Conservation (phyloP, 2,113 vertebrate species). For the Triplophysa siluroides region DNA sequence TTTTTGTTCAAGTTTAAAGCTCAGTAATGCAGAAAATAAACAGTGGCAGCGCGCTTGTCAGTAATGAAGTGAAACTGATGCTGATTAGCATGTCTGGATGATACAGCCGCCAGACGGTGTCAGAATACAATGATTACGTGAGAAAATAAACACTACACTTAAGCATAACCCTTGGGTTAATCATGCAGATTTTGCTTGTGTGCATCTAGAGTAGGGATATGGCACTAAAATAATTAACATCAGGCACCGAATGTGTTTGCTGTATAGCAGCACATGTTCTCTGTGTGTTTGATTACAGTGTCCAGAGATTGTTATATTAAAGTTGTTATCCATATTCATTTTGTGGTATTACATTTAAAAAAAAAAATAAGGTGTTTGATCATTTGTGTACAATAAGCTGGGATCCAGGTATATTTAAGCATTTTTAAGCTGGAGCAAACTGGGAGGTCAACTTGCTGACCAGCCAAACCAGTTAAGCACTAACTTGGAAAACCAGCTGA, state of each 20-base stretch:
- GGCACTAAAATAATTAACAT: background rate
- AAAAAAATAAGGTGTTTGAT: too few species aligned
- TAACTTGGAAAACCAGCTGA: too few species aligned
- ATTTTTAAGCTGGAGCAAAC: too few species aligned
- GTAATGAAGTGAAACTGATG: conserved; percentile 13
- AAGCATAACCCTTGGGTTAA: background rate
- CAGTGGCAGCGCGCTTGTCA: conserved; percentile 4
- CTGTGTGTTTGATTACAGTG: background rate
- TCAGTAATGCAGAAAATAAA: conserved; percentile 38
- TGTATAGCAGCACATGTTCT: background rate
- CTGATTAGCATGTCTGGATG: conserved; percentile 4
- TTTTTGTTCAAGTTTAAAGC: conserved; percentile 11
- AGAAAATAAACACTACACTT: conserved; percentile 8
- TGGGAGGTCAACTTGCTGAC: too few species aligned
- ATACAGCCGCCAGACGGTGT: conserved; percentile 1
- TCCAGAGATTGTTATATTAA: too few species aligned
- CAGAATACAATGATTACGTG: background rate
- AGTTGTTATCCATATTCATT: background rate
- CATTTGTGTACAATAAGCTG: too few species aligned
- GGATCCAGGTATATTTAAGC: too few species aligned
- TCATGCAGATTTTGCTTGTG: conserved; percentile 10
- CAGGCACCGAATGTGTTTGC: background rate
- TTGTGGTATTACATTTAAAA: too few species aligned
- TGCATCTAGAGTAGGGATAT: background rate
- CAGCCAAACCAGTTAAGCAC: too few species aligned